Conservation (phyloP, 2,888 invertebrate genomes). For the Plemyria rubiginata region DNA sequence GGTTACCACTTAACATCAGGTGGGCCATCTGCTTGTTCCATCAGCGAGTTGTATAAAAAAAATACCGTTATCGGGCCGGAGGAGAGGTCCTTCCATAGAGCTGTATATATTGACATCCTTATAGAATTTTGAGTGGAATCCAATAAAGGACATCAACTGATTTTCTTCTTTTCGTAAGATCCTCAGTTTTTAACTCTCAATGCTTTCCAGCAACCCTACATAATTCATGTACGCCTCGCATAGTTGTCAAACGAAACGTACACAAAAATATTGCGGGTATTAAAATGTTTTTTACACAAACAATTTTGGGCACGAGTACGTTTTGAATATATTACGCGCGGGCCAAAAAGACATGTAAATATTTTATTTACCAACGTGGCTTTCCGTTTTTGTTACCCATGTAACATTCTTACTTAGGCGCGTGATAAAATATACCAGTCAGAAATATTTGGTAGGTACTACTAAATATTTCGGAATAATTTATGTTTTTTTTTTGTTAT, state of each 20-base stretch:
- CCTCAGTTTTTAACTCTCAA: neutral
- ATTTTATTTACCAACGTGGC: slow-evolving; percentile 61
- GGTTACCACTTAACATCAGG: too few relatives aligned
- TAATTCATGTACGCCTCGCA: slow-evolving; percentile 31
- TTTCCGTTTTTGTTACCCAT: slow-evolving; percentile 47
- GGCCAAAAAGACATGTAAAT: slow-evolving; percentile 60
- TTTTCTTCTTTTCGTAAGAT: neutral
- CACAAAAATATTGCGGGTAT: slow-evolving; percentile 40
- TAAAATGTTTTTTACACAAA: slow-evolving; percentile 58
- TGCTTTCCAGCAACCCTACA: slow-evolving; percentile 20
- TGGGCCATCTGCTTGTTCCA: too few relatives aligned
- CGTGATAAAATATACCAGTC: slow-evolving; percentile 7
- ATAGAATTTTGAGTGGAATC: too few relatives aligned
- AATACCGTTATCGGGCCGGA: too few relatives aligned
- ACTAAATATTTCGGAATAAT: too few relatives aligned
- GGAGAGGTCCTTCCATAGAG: too few relatives aligned
- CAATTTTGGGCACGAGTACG: slow-evolving; percentile 54
- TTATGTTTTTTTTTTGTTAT: too few relatives aligned
- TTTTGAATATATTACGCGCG: slow-evolving; percentile 61
- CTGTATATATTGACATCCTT: too few relatives aligned
- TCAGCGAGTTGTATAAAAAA: too few relatives aligned
- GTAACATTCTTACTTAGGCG: slow-evolving; percentile 4
- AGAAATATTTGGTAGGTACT: neutral
- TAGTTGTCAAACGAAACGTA: slow-evolving; percentile 38
- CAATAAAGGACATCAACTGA: too few relatives aligned